Percentiles rank a stretch among this genome's conserved stretches.
phyloP scores from a whole-genome alignment of 2,113 vertebrate species.

The Caranx melampygus region DNA sequence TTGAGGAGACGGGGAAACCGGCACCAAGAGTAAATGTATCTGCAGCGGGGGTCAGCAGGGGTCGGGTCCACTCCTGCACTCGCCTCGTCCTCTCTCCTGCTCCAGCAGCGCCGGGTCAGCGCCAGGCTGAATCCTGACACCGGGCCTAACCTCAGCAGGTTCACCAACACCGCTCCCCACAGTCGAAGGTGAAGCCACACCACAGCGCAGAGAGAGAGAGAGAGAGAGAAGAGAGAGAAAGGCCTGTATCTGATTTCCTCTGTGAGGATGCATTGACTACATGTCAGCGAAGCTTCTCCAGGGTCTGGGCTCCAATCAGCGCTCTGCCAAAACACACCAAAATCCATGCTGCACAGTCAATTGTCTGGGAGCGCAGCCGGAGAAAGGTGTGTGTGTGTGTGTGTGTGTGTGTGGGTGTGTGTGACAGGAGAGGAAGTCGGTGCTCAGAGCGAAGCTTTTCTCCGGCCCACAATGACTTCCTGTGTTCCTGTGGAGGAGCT shows the following conservation, averaged over 20 bases:
- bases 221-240: neutral
- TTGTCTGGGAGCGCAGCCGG: conserved; percentile 49
- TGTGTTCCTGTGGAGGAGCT: conserved; percentile 45
- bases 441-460: conserved; percentile 51
- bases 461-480: conserved; percentile 43
- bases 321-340: conserved; percentile 53
- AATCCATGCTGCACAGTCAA: conserved; percentile 67
- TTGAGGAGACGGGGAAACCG: conserved; percentile 6
- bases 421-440: conserved; percentile 59
- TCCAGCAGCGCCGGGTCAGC: neutral
- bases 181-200: too few relatives aligned
- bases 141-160: conserved; percentile 16
- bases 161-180: neutral
- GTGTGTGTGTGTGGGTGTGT: neutral
- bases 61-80: neutral
- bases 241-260: conserved; percentile 48
- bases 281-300: conserved; percentile 41
- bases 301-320: conserved; percentile 23
- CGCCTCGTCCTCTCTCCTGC: neutral
- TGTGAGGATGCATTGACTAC: conserved; percentile 54
- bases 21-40: neutral
- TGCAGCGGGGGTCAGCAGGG: neutral
- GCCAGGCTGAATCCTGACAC: conserved; percentile 2
- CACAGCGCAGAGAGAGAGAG: too few relatives aligned
- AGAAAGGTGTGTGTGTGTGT: conserved; percentile 12